These are phyloP conservation scores for Drosophila leonis DNA, from an alignment of 2,888 invertebrate species.

Conservation along the genomic window DNA sequence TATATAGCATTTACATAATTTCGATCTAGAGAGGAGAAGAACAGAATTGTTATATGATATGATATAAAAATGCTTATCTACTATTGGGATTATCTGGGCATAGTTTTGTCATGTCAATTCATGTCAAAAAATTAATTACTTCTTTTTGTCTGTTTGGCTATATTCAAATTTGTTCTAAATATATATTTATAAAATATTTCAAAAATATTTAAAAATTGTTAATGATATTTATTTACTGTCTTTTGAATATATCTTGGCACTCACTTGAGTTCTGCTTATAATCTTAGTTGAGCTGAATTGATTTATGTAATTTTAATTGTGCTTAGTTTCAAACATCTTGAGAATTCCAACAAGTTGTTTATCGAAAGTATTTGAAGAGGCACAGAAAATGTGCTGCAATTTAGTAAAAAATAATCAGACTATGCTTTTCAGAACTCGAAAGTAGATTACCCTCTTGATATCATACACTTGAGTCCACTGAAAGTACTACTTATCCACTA, in stretches of 20 bases:
- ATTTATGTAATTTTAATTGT: too few species aligned
- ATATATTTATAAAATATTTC: background rate
- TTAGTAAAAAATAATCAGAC: too few species aligned
- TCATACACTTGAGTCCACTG: too few species aligned
- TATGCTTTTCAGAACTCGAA: too few species aligned
- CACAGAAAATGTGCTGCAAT: too few species aligned
- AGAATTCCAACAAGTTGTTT: too few species aligned
- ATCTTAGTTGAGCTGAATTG: too few species aligned
- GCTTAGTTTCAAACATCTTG: too few species aligned
- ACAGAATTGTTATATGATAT: constrained; percentile 16
- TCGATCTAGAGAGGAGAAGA: constrained; percentile 6
- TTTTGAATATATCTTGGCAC: background rate
- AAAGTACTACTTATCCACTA: too few species aligned
- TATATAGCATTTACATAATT: constrained; percentile 51
- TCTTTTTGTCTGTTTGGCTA: background rate
- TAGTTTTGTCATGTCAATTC: constrained; percentile 15
- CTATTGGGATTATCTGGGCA: constrained; percentile 4
- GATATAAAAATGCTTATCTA: constrained; percentile 5
- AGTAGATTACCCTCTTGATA: too few species aligned
- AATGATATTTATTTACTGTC: background rate
- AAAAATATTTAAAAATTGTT: background rate
- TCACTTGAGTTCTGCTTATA: too few species aligned
- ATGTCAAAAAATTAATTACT: constrained; percentile 15
- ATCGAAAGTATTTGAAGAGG: too few species aligned
- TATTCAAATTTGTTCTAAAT: background rate